Evolutionary conservation across 2,113 vertebrate species (phyloP).

Genomic region (Zonotrichia leucophrys): DNA sequence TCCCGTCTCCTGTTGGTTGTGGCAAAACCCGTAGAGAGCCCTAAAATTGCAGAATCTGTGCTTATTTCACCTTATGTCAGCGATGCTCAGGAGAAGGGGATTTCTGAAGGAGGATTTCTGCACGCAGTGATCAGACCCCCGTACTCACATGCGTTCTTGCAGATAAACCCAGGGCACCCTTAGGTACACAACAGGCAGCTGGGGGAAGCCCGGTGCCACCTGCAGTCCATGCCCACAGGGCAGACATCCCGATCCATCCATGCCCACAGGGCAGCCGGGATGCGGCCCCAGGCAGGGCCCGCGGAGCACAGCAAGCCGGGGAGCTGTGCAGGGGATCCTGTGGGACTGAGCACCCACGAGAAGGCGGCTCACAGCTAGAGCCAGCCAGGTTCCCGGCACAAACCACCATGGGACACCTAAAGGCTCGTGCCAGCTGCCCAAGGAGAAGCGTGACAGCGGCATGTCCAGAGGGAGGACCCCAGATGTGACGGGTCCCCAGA

Average conservation of each 20-base stretch:
- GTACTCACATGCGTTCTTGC: neutral
- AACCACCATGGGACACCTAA: neutral
- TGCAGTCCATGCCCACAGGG: rapidly evolving
- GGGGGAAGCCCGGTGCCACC: neutral
- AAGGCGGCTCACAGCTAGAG: neutral
- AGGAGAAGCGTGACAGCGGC: rapidly evolving
- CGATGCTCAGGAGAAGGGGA: neutral
- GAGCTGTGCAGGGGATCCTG: neutral
- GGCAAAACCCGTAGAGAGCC: slow-evolving; percentile 3
- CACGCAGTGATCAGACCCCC: neutral
- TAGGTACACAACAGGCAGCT: neutral
- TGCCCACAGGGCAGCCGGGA: too few species aligned
- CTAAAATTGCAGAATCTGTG: neutral
- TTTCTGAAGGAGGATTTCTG: neutral
- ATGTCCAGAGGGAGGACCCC: neutral
- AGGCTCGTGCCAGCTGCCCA: neutral
- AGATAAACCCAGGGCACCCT: neutral
- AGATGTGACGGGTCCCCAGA: neutral
- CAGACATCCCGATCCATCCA: neutral
- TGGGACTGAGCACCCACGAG: rapidly evolving
- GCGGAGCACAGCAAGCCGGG: neutral
- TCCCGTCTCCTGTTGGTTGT: neutral
- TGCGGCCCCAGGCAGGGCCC: neutral
- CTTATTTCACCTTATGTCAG: neutral
- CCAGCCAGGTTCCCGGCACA: neutral